These are phyloP conservation scores for Microtus ochrogaster DNA, from an alignment of 2,113 vertebrate species.

Conservation along the genomic window DNA sequence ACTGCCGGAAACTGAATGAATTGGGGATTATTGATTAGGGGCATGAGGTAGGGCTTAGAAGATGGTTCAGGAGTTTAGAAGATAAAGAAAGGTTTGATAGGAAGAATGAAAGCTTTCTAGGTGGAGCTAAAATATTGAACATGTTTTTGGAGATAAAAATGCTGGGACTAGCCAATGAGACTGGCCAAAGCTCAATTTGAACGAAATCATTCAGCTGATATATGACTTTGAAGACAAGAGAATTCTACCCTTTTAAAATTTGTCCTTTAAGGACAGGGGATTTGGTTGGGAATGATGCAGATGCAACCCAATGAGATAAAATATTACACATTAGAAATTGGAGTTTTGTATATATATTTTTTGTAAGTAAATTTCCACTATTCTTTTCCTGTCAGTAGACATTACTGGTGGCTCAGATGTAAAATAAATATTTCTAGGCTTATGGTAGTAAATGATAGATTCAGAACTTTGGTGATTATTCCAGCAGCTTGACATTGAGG, in stretches of 20 bases:
- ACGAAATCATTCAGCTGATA: neutral
- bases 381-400: neutral
- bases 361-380: neutral
- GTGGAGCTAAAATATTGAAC: neutral
- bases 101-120: neutral
- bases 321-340: constrained; percentile 7
- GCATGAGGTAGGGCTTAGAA: neutral
- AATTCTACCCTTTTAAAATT: neutral
- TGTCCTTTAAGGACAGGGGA: neutral
- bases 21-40: neutral
- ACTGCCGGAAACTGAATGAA: neutral
- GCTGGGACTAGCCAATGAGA: neutral
- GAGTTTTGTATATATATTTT: neutral
- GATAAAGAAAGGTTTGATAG: neutral
- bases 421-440: neutral
- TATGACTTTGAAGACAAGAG: neutral
- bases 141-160: neutral
- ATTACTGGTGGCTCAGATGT: neutral
- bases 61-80: neutral
- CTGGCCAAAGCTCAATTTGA: neutral
- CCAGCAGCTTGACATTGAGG: neutral
- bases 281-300: neutral
- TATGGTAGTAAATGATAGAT: neutral
- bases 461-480: neutral
- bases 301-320: neutral